Evolutionary conservation across 2,113 vertebrate genomes (phyloP).

Genomic region (Phaetusa simplex): DNA sequence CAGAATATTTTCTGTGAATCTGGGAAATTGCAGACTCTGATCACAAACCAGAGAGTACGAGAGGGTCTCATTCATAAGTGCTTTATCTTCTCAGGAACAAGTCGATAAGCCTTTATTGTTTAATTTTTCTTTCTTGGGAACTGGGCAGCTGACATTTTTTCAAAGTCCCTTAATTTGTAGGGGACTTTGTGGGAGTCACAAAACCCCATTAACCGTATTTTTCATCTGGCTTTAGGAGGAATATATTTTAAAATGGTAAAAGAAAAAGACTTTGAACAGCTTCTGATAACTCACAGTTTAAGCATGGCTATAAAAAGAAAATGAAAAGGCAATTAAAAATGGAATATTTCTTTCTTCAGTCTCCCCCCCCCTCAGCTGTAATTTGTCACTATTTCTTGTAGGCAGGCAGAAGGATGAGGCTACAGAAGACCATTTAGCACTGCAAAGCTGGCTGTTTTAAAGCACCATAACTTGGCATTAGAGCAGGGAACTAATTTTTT

Average conservation of each 20-base stretch:
- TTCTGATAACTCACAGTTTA: conserved; percentile 71
- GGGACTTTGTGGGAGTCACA: conserved; percentile 70
- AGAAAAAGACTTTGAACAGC: conserved; percentile 65
- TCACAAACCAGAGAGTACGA: conserved; percentile 50
- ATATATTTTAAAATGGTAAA: conserved; percentile 71
- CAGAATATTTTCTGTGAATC: conserved; percentile 59
- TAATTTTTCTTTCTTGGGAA: conserved; percentile 70
- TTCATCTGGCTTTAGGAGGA: conserved; percentile 66
- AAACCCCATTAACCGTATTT: conserved; percentile 67
- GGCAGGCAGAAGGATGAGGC: conserved; percentile 45
- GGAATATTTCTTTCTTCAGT: conserved; percentile 65
- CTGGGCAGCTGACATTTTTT: conserved; percentile 70
- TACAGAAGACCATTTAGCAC: conserved; percentile 37
- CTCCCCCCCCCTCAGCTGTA: background rate
- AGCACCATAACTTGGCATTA: background rate
- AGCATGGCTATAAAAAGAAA: conserved; percentile 68
- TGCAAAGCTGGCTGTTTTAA: background rate
- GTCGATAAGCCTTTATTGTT: conserved; percentile 69
- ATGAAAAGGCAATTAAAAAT: conserved; percentile 73
- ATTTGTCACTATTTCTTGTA: conserved; percentile 66
- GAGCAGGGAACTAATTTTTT: background rate
- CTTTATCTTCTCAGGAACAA: conserved; percentile 69
- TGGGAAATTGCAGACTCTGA: conserved; percentile 49
- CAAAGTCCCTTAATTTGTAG: conserved; percentile 72
- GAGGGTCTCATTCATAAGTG: conserved; percentile 58